A percentile compares a stretch with the other conserved stretches of the same genome.
These are phyloP conservation scores for Loriculus beryllinus DNA, from an alignment of 2,797 vertebrate genomes.

Conservation along the genomic window DNA sequence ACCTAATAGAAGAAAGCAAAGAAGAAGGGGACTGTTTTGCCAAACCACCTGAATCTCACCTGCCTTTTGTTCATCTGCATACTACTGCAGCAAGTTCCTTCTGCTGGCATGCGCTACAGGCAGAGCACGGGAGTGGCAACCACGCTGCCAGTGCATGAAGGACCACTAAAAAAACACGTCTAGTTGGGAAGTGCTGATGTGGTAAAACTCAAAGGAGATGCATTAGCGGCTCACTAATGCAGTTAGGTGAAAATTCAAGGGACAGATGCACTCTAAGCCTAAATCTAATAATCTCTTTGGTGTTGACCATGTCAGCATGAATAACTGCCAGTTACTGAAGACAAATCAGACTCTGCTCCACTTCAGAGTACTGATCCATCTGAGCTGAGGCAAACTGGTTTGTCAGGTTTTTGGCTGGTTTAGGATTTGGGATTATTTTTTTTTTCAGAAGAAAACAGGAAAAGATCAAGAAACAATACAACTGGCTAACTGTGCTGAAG, in stretches of 20 bases:
- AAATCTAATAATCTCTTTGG: not conserved
- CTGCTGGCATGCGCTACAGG: accelerated
- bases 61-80: not conserved
- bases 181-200: not conserved
- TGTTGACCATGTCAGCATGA: not conserved
- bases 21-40: not conserved
- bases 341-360: not conserved
- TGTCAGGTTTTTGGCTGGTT: not conserved
- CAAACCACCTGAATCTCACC: not conserved
- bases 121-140: not conserved
- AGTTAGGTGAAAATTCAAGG: not conserved
- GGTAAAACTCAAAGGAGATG: not conserved
- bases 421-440: not conserved
- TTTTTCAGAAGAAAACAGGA: not conserved
- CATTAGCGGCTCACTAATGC: not conserved
- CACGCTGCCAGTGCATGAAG: accelerated
- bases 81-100: not conserved
- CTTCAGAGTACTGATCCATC: not conserved
- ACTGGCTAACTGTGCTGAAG: not conserved
- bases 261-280: not conserved
- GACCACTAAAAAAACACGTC: not conserved
- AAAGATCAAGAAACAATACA: not conserved
- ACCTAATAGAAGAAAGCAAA: not conserved
- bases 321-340: not conserved
- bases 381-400: accelerated